Conservation (phyloP, 2,113 vertebrate genomes). For the Sebastes fasciatus region DNA sequence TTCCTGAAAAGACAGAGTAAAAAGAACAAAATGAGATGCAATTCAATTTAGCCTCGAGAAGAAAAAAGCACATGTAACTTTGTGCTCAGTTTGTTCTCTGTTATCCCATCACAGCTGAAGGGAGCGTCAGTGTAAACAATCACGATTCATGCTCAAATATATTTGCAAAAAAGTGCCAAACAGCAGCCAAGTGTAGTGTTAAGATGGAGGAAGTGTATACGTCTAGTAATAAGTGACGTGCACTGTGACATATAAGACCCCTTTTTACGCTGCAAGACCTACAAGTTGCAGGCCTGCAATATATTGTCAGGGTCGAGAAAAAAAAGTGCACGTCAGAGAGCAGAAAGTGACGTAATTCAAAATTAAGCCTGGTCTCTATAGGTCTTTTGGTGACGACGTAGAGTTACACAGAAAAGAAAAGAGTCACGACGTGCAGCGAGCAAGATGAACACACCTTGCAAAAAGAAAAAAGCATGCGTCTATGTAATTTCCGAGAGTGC, state of each 20-base stretch:
- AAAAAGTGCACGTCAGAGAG: slow-evolving; percentile 17
- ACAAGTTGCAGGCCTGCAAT: not conserved
- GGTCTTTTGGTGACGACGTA: not conserved
- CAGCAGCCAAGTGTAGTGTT: not conserved
- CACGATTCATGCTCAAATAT: not conserved
- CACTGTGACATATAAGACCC: not conserved
- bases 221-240: not conserved
- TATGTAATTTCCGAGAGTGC: not conserved
- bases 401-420: not conserved
- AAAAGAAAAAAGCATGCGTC: not conserved
- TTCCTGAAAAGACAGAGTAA: slow-evolving; percentile 35
- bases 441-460: not conserved
- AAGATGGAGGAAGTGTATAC: not conserved
- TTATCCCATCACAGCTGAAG: slow-evolving; percentile 20
- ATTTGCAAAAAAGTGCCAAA: not conserved
- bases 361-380: not conserved
- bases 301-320: not conserved
- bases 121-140: not conserved
- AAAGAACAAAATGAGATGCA: slow-evolving; percentile 16
- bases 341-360: slow-evolving; percentile 16
- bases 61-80: slow-evolving; percentile 40
- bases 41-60: slow-evolving; percentile 26
- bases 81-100: not conserved
- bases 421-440: not conserved
- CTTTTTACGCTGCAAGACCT: not conserved